phyloP scores from a whole-genome alignment of 2,888 invertebrate genomes.

The Keiferia lycopersicella region DNA sequence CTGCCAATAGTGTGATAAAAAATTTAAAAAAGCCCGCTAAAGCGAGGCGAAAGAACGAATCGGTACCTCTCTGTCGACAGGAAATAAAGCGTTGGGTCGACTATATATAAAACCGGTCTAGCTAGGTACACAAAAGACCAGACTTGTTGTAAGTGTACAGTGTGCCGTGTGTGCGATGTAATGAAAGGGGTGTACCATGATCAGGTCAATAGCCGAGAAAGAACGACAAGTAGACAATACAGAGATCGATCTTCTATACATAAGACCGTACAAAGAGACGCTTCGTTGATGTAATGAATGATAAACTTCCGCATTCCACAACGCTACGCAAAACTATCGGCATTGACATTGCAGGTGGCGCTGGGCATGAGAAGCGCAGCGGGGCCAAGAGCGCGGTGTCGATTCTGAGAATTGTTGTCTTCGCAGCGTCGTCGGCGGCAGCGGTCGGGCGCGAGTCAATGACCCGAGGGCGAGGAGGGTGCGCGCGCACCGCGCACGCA shows the following conservation, averaged over 20 bases:
- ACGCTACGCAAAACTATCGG: conserved; percentile 52
- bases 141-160: conserved; percentile 19
- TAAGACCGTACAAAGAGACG: not conserved
- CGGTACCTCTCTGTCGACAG: conserved; percentile 41
- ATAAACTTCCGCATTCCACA: conserved; percentile 24
- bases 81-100: conserved; percentile 47
- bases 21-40: conserved; percentile 34
- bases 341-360: conserved; percentile 71
- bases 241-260: not conserved
- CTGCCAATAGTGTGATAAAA: not conserved
- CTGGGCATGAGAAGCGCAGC: conserved; percentile 43
- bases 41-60: conserved; percentile 38
- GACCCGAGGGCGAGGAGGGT: conserved; percentile 74
- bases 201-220: conserved; percentile 57
- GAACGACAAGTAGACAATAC: conserved; percentile 42
- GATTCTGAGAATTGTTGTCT: conserved; percentile 67
- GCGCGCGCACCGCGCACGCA: conserved; percentile 80
- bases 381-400: conserved; percentile 63
- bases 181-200: conserved; percentile 37
- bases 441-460: conserved; percentile 67
- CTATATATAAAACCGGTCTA: conserved; percentile 54
- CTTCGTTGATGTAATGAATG: conserved; percentile 1
- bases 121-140: conserved; percentile 42
- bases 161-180: conserved; percentile 29
- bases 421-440: conserved; percentile 54